Evolutionary conservation across 2,888 invertebrate species (phyloP).

Genomic region (Micoletzkya japonica): DNA sequence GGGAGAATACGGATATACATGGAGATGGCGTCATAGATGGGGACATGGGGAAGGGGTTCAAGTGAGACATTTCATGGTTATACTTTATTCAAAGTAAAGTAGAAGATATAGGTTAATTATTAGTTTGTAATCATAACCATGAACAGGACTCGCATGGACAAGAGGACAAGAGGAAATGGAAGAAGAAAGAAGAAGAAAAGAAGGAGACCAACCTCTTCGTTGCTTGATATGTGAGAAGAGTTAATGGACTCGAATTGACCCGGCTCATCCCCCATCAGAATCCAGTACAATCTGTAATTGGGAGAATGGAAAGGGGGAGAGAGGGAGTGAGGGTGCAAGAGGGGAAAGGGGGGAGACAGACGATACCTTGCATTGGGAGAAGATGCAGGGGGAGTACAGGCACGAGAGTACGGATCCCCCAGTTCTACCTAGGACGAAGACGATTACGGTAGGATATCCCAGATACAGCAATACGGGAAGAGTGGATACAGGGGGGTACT

Average conservation of each 20-base stretch:
- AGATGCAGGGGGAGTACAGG: slow-evolving; percentile 61
- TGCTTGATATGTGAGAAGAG: slow-evolving; percentile 61
- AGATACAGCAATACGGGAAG: neutral
- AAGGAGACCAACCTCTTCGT: slow-evolving; percentile 52
- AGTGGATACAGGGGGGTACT: neutral
- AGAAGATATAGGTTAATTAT: no score
- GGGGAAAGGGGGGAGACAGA: neutral
- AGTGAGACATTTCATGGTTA: no score
- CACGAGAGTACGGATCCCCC: slow-evolving; percentile 59
- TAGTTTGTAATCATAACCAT: slow-evolving; percentile 1
- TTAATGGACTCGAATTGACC: slow-evolving; percentile 60
- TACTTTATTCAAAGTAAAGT: no score
- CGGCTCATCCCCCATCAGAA: slow-evolving; percentile 57
- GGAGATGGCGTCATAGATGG: no score
- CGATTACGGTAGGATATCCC: neutral
- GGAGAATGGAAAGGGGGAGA: neutral
- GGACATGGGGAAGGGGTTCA: no score
- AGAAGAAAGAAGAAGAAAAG: slow-evolving; percentile 1
- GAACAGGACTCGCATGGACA: neutral
- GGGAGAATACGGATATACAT: no score
- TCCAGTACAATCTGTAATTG: slow-evolving; percentile 58
- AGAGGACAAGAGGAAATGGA: neutral
- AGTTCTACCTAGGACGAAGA: slow-evolving; percentile 46
- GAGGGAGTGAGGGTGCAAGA: neutral
- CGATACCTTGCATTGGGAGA: slow-evolving; percentile 51